Evolutionary conservation across 2,113 vertebrate genomes (phyloP).

Genomic region (Heterocephalus glaber): DNA sequence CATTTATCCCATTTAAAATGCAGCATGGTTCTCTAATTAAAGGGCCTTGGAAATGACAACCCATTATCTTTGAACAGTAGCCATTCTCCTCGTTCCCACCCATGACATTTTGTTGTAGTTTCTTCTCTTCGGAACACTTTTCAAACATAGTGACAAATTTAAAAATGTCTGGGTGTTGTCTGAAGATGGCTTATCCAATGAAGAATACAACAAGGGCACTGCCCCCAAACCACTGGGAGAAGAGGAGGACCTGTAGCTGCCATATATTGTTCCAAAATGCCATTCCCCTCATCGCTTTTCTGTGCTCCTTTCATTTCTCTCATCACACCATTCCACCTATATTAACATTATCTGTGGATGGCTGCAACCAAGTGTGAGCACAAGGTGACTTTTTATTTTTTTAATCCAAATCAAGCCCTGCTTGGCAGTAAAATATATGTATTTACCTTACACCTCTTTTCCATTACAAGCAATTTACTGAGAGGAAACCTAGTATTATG

Average conservation of each 20-base stretch:
- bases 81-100: fast-evolving
- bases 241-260: too few species aligned
- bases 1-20: background rate
- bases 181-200: background rate
- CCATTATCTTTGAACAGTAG: background rate
- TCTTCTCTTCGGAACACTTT: background rate
- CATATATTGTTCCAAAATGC: background rate
- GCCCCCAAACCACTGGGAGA: background rate
- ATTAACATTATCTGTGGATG: background rate
- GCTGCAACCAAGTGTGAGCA: background rate
- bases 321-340: background rate
- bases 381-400: background rate
- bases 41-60: background rate
- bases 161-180: too few species aligned
- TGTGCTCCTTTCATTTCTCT: background rate
- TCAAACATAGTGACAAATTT: background rate
- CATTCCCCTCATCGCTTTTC: background rate
- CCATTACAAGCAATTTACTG: constrained; percentile 11
- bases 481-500: background rate
- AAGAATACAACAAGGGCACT: background rate
- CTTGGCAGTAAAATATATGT: background rate
- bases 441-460: background rate
- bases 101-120: background rate
- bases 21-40: background rate
- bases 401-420: background rate